Conservation (phyloP, 2,113 vertebrate species). For the Pseudonaja textilis region DNA sequence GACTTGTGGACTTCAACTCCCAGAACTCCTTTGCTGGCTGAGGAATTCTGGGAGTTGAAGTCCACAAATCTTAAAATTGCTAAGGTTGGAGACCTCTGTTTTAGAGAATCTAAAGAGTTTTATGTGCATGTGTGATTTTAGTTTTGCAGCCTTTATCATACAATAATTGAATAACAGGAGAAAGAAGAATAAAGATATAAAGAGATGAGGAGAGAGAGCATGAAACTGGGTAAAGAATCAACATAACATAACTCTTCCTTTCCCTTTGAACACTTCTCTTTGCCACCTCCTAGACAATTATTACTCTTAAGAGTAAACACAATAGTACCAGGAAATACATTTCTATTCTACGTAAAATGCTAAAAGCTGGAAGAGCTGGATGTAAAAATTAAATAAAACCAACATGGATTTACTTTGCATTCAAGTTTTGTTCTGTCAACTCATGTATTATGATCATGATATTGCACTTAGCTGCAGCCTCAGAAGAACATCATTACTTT, state of each 20-base stretch:
- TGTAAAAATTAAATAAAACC: slow-evolving; percentile 5
- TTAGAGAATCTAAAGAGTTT: slow-evolving; percentile 25
- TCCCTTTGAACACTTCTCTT: background rate
- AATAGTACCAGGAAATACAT: slow-evolving; percentile 32
- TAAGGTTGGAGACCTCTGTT: no score
- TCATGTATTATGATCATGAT: background rate
- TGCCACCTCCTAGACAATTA: background rate
- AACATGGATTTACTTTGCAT: slow-evolving; percentile 2
- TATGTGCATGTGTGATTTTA: slow-evolving; percentile 38
- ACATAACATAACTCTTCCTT: background rate
- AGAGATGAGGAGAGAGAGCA: slow-evolving; percentile 15
- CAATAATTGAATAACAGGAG: slow-evolving; percentile 39
- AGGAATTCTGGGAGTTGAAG: no score
- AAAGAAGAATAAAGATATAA: slow-evolving; percentile 1
- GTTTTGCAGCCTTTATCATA: background rate
- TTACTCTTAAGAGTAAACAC: slow-evolving; percentile 19
- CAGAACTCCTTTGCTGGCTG: no score
- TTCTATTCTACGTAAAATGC: background rate
- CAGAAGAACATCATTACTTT: background rate
- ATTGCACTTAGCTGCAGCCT: slow-evolving; percentile 17
- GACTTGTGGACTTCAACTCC: no score
- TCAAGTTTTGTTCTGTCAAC: slow-evolving; percentile 16
- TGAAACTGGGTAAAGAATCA: slow-evolving; percentile 11
- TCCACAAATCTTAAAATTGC: no score
- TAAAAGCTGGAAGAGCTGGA: background rate